Evolutionary conservation across 2,888 invertebrate species (phyloP), one percentile per base, ranked within the genome.

Genomic region (Orthonychiurus folsomi): DNA sequence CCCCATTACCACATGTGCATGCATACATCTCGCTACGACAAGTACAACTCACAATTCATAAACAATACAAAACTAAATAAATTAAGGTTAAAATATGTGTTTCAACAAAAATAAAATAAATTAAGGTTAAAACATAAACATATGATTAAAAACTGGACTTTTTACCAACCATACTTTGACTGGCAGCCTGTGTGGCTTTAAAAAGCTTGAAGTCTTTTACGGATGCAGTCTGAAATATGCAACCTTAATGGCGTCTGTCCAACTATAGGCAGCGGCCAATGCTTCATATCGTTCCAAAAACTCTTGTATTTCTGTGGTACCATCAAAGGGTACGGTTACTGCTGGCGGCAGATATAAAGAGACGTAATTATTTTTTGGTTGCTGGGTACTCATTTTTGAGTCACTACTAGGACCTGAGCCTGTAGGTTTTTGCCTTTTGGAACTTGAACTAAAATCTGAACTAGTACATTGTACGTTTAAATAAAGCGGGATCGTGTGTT

Each of bases 231-330:
- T 23, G 21, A 57, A 57, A 47, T 57, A 5, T 21, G 3, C 37
- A 21, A 57, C 9, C 26, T 28, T 57, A 3, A 3, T 15, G 9
- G 5, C 37, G 20, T 57, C 57, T 28, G 27, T 28, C 57, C 57
- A 57, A 3, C 57, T 3, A 57, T 21, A 15, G 5, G 37, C 37
- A 9, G 5, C 15, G 9, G 37, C 37, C 15, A 37, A 15, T 5
- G 59, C 48, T 50, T 37, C 28, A 25, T 24, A 59, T 20, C 50
- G 48, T 48, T 59, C 59, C 50, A 59, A 24, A 59, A 59, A 59
- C 9, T 52, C 52, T 23, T 52, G 5, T 23, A 52, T 23, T 9
- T 23, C 24, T 21, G 52, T 12, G 9, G 20, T 52, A 20, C 52
- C 52, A 21, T 20, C 52, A 52, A 12, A 52, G 12, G 24, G 52